These are phyloP conservation scores for Cataglyphis livida DNA, from an alignment of 2,888 invertebrate species.

Conservation along the genomic window DNA sequence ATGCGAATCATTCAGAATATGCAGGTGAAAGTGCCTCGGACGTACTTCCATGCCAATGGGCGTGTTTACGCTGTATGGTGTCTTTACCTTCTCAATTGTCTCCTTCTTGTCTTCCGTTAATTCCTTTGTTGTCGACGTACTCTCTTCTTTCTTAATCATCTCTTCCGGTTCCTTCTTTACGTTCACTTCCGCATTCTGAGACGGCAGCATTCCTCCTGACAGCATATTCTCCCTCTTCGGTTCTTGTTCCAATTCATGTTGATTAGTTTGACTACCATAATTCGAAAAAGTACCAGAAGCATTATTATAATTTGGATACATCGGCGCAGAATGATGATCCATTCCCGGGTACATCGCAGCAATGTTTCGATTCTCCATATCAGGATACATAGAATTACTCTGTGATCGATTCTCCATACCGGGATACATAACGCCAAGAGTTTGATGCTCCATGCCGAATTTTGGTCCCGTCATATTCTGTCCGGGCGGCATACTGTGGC, in stretches of 20 bases:
- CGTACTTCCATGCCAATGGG: slow-evolving; percentile 85
- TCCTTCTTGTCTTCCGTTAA: slow-evolving; percentile 76
- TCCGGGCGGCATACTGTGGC: slow-evolving; percentile 70
- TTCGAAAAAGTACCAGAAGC: slow-evolving; percentile 66
- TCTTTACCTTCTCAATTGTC: slow-evolving; percentile 77
- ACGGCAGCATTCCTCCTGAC: slow-evolving; percentile 23
- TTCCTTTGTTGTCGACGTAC: slow-evolving; percentile 71
- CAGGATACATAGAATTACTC: slow-evolving; percentile 70
- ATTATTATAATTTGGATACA: slow-evolving; percentile 76
- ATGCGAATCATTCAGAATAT: slow-evolving; percentile 96
- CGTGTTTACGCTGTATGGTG: slow-evolving; percentile 81
- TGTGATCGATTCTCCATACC: slow-evolving; percentile 72
- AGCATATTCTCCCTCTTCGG: slow-evolving; percentile 76
- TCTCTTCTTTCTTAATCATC: slow-evolving; percentile 73
- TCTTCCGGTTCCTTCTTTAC: slow-evolving; percentile 80
- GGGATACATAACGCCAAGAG: slow-evolving; percentile 66
- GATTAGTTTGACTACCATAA: slow-evolving; percentile 65
- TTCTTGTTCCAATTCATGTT: slow-evolving; percentile 70
- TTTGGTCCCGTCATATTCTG: slow-evolving; percentile 67
- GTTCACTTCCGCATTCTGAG: slow-evolving; percentile 69
- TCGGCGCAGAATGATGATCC: slow-evolving; percentile 68
- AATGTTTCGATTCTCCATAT: slow-evolving; percentile 72
- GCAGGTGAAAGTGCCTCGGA: slow-evolving; percentile 94
- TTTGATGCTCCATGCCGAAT: slow-evolving; percentile 73
- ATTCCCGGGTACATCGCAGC: slow-evolving; percentile 72